Evolutionary conservation across 2,888 invertebrate species (phyloP).

Genomic region (Noctua pronuba): DNA sequence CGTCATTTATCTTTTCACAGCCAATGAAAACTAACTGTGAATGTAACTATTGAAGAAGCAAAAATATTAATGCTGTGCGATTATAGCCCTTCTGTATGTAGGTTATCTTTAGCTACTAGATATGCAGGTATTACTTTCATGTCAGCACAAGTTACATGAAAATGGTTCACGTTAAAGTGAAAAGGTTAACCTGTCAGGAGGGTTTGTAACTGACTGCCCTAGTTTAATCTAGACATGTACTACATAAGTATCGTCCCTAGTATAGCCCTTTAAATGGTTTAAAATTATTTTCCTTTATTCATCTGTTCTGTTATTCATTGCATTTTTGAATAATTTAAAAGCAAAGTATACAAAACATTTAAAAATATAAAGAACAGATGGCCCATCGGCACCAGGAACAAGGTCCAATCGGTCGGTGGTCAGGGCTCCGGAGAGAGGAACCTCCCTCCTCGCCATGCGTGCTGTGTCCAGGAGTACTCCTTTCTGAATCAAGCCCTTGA

Average conservation of each 20-base stretch:
- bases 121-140: not conserved
- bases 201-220: not conserved
- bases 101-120: not conserved
- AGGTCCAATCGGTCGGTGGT: no score
- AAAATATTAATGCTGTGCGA: not conserved
- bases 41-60: not conserved
- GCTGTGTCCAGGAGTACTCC: no score
- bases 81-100: not conserved
- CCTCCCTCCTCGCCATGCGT: no score
- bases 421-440: no score
- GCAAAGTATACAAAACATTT: no score
- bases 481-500: no score
- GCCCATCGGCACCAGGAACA: no score
- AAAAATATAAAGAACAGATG: no score
- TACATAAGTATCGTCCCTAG: no score
- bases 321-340: no score
- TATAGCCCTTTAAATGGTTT: not conserved
- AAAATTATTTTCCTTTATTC: no score
- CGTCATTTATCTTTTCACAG: not conserved
- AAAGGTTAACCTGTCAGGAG: constrained; percentile 22
- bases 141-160: not conserved
- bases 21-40: not conserved
- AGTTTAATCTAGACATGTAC: not conserved
- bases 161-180: constrained; percentile 15
- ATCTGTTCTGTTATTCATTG: no score